A percentile compares a stretch with the other conserved stretches of the same genome.
These are phyloP conservation scores for Lymantria monacha DNA, from an alignment of 2,888 invertebrate species.

Conservation along the genomic window DNA sequence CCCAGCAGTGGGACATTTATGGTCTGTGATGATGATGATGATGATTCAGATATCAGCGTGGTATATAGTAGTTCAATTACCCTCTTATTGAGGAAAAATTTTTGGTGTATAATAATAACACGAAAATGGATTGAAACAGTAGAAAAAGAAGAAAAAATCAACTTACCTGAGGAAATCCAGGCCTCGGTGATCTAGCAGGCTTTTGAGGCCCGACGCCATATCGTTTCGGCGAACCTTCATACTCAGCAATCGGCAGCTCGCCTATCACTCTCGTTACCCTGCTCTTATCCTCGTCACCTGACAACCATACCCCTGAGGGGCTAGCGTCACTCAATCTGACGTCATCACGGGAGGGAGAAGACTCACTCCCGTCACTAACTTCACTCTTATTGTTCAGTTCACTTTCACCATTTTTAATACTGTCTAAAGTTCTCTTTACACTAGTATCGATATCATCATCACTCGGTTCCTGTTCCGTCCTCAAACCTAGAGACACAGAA, in stretches of 20 bases:
- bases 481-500: constrained; percentile 80
- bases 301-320: constrained; percentile 61
- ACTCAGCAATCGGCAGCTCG: constrained; percentile 94
- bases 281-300: constrained; percentile 64
- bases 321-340: constrained; percentile 59
- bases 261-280: constrained; percentile 87
- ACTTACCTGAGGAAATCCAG: constrained; percentile 91
- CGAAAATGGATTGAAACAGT: no score
- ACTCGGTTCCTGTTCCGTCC: constrained; percentile 78
- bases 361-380: constrained; percentile 62
- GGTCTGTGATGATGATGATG: no score
- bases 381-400: constrained; percentile 77
- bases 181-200: constrained; percentile 89
- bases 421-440: constrained; percentile 78
- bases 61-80: no score
- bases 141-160: not conserved
- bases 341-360: constrained; percentile 61
- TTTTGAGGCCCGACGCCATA: constrained; percentile 90
- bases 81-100: no score
- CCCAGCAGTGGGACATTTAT: no score
- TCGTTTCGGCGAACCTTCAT: constrained; percentile 94
- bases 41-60: no score
- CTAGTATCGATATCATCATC: constrained; percentile 77
- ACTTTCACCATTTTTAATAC: constrained; percentile 78
- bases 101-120: no score